phyloP scores from a whole-genome alignment of 2,888 invertebrate genomes.

The Limnephilus lunatus region DNA sequence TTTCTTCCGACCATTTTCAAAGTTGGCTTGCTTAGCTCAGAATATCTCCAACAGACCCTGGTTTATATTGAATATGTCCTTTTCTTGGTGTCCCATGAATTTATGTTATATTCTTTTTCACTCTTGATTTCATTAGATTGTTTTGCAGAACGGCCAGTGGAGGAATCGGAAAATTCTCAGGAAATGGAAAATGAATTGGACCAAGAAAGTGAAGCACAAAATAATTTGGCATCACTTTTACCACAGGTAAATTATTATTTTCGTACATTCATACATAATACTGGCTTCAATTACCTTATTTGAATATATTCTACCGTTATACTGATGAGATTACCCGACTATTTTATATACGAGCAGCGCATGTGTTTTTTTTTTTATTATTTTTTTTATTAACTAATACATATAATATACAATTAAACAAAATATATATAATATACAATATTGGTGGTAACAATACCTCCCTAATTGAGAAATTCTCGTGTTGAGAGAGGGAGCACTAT shows the following conservation, averaged over 20 bases:
- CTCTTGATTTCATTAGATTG: conserved; percentile 17
- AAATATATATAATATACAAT: too few relatives aligned
- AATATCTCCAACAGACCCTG: background rate
- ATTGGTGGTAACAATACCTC: too few relatives aligned
- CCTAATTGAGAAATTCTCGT: too few relatives aligned
- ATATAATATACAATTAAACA: too few relatives aligned
- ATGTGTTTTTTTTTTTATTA: too few relatives aligned
- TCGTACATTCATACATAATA: background rate
- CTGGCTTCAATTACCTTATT: too few relatives aligned
- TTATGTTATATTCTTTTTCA: background rate
- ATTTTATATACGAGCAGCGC: too few relatives aligned
- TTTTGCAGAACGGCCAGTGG: conserved; percentile 7
- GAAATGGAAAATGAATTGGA: conserved; percentile 54
- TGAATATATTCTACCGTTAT: too few relatives aligned
- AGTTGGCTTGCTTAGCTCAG: background rate
- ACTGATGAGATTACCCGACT: too few relatives aligned
- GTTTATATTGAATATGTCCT: background rate
- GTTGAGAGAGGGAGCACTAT: too few relatives aligned
- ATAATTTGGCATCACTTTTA: conserved; percentile 56
- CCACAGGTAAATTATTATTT: conserved; percentile 55
- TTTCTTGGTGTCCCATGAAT: background rate
- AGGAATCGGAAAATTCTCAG: conserved; percentile 18
- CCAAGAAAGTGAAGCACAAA: conserved; percentile 60
- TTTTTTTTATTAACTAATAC: too few relatives aligned
- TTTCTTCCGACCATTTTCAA: background rate